Evolutionary conservation across 2,888 invertebrate species (phyloP), one percentile per base, ranked within the genome.

Genomic region (Heliconius hortense): DNA sequence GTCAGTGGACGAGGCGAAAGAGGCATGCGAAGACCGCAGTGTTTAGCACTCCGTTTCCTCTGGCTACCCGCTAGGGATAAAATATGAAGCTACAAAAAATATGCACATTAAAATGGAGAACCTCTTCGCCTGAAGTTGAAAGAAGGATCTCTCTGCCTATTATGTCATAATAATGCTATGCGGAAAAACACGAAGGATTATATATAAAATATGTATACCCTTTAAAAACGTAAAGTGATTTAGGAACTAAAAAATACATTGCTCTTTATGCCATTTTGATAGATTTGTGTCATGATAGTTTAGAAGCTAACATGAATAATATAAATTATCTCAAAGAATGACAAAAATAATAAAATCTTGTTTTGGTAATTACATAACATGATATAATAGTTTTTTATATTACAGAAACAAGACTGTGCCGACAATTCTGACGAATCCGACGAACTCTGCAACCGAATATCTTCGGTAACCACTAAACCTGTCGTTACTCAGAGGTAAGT

Each of bases 371-470:
- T 21, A 21, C 0, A 21, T 53, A 53, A 53, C 48, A 21, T 21
- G 5, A 90, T 24, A 90, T 91, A 79, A 80, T 84, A 60, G 82
- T 77, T 69, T n/a, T 24, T 73, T 53, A 8, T 4, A n/a, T 76
- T 69, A 62, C 76, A 82, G 82, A 73, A 77, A 18, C 74, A 79
- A 74, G 81, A 82, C 18, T 82, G 82, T 68, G 82, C 81, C 2
- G 86, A 86, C 73, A 80, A 81, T n/a, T 86, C 85, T 0, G 86
- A 86, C 68, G 86, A 86, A 66, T 79, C 83, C 0, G 81, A 81
- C 21, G 81, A 82, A 3, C 80, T 80, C 1, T 85, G 85, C 62
- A 80, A 75, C 86, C 39, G 83, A 89, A 83, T 79, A 24, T 62
- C 71, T 4, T 13, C 71, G 35, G 75, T 78, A 1, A 79, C 80